Conservation (phyloP, 2,888 invertebrate genomes). For the Callyntrura guangdongensis region DNA sequence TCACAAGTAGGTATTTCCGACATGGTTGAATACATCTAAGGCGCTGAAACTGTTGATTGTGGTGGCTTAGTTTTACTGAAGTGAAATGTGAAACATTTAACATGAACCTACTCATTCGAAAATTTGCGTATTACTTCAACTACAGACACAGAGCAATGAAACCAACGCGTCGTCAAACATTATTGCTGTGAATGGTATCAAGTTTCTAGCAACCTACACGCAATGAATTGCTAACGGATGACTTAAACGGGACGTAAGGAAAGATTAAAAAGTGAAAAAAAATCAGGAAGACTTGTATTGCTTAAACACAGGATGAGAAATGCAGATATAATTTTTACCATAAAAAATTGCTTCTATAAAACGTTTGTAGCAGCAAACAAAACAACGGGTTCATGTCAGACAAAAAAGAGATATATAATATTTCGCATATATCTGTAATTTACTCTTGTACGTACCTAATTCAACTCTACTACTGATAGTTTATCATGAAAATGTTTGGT, state of each 20-base stretch:
- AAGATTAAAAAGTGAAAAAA: slow-evolving; percentile 30
- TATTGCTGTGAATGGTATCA: no score
- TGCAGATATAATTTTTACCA: slow-evolving; percentile 24
- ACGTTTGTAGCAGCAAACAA: background rate
- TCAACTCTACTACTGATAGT: background rate
- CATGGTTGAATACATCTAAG: background rate
- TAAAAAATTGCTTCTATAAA: slow-evolving; percentile 26
- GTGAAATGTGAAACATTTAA: background rate
- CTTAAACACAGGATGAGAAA: slow-evolving; percentile 40
- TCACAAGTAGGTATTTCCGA: background rate
- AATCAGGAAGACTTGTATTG: background rate
- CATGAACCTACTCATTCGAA: background rate
- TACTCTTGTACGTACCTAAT: background rate
- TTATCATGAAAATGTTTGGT: background rate
- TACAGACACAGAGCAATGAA: no score
- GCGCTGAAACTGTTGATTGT: background rate
- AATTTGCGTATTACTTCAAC: background rate
- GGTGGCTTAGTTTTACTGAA: background rate
- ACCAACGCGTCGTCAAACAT: no score
- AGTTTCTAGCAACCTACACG: no score
- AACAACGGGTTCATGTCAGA: slow-evolving; percentile 57
- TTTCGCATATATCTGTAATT: background rate
- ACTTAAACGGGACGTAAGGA: slow-evolving; percentile 10
- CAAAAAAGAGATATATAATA: background rate
- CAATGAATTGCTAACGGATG: background rate